A percentile compares a stretch with the other conserved stretches of the same genome.
Conservation (phyloP, 2,888 invertebrate genomes). For the Diaprepes abbreviatus region DNA sequence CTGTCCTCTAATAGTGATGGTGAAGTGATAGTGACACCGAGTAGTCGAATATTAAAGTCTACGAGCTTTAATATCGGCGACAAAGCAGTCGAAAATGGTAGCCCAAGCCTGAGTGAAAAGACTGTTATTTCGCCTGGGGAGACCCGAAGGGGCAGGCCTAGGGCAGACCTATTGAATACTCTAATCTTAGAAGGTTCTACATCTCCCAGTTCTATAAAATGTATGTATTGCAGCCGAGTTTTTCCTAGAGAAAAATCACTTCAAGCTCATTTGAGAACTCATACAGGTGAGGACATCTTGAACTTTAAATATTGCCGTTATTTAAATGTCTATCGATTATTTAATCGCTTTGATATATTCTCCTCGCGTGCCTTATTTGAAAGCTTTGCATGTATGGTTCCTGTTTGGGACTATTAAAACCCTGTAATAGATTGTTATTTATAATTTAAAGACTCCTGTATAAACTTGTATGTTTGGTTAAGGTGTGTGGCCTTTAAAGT, state of each 20-base stretch:
- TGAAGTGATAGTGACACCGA: conserved; percentile 58
- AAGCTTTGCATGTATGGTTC: background rate
- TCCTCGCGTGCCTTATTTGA: conserved; percentile 7
- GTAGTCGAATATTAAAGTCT: conserved; percentile 56
- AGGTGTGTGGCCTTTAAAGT: conserved; percentile 42
- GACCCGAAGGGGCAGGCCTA: conserved; percentile 76
- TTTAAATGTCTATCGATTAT: conserved; percentile 55
- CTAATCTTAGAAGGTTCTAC: conserved; percentile 79
- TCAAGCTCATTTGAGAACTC: conserved; percentile 77
- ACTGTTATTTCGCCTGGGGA: conserved; percentile 63
- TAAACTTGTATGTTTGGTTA: conserved; percentile 31
- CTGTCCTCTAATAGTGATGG: conserved; percentile 54
- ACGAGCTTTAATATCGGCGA: conserved; percentile 58
- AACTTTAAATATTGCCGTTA: conserved; percentile 54
- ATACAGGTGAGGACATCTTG: conserved; percentile 70
- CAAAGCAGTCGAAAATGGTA: conserved; percentile 61
- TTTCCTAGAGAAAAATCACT: conserved; percentile 84
- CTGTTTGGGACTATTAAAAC: background rate
- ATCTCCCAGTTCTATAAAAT: conserved; percentile 79
- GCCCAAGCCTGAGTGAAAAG: conserved; percentile 56
- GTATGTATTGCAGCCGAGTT: conserved; percentile 78
- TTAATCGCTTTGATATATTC: conserved; percentile 35
- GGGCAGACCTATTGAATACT: conserved; percentile 77
- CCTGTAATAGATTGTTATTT: background rate
- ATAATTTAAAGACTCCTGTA: conserved; percentile 10